Conservation (phyloP, 2,797 vertebrate genomes). For the Fistularia commersonii region DNA sequence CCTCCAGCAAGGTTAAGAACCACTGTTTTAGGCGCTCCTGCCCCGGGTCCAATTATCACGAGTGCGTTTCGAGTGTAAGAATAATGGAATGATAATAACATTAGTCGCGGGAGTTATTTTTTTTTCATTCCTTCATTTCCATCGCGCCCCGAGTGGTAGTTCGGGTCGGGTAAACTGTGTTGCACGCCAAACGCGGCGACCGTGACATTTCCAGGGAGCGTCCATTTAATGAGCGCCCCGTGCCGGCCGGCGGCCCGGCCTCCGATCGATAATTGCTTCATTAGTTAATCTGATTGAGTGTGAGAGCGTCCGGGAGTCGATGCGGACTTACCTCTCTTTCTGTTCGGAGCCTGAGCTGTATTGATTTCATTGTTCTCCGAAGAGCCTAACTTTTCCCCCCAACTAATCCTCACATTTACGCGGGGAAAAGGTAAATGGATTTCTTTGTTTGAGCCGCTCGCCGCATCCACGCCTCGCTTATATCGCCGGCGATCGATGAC, state of each 20-base stretch:
- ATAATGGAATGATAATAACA: neutral
- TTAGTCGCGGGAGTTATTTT: constrained; percentile 6
- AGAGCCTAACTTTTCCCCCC: constrained; percentile 52
- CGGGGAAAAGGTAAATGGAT: constrained; percentile 50
- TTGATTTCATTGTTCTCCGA: constrained; percentile 64
- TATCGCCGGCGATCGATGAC: constrained; percentile 45
- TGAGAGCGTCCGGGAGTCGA: constrained; percentile 61
- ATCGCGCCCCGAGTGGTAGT: neutral
- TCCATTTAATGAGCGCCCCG: constrained; percentile 67
- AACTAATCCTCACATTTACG: constrained; percentile 64
- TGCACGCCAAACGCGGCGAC: constrained; percentile 60
- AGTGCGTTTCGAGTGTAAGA: constrained; percentile 19
- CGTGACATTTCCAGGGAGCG: constrained; percentile 69
- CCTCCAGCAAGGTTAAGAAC: too few relatives aligned
- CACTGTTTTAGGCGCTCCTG: too few relatives aligned
- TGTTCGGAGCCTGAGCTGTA: constrained; percentile 60
- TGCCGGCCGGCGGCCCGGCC: constrained; percentile 49
- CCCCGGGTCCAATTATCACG: constrained; percentile 44
- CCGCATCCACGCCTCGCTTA: constrained; percentile 28
- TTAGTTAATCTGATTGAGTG: constrained; percentile 77
- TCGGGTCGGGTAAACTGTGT: constrained; percentile 54
- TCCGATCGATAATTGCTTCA: constrained; percentile 75
- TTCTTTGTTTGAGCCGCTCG: constrained; percentile 47
- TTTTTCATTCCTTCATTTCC: constrained; percentile 27
- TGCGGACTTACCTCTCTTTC: constrained; percentile 64